Evolutionary conservation across 2,113 vertebrate genomes (phyloP), one percentile per base, ranked within the genome.

Genomic region (Pavo muticus): DNA sequence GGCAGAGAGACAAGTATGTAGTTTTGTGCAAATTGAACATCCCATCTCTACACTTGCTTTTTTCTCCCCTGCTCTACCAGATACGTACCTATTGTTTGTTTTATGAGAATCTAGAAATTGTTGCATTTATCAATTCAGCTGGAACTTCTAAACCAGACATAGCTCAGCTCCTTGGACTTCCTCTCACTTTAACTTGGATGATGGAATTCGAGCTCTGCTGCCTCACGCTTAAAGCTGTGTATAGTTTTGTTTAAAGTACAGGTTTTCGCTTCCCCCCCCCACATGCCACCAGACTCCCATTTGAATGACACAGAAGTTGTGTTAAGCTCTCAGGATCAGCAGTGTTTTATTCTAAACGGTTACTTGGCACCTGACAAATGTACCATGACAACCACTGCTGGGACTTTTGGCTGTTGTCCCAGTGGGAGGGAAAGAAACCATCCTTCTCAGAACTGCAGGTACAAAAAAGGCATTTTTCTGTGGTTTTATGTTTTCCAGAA

Each of bases 281-380:
- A 45, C 29, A 14, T 44, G 27, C 18, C 71, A n/a, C 18, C 64
- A 86, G 72, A 9, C 37, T 86, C 18, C 14, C n/a, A n/a, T 72
- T 84, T 78, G 18, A 88, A 64, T 11, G 44, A 23, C 64, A 57
- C n/a, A 42, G 11, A 37, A 82, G 16, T 25, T 76, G 54, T 60
- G 13, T 37, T 75, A 63, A 61, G 40, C 47, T 87, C 78, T 69
- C 24, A 59, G 63, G 59, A 84, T 44, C 84, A 87, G 19, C 10
- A 77, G 45, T 52, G 59, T 12, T 94, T 91, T 87, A 68, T 72
- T 78, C 61, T 77, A 83, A 52, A 11, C 24, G 63, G 29, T 75
- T 84, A 52, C 52, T 84, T 92, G 84, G 63, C 70, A 63, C 78
- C 85, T 88, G 45, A 67, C 47, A 84, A 93, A 92, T 57, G 59